phyloP scores from a whole-genome alignment of 2,888 invertebrate species.

The Eilema sororculum region DNA sequence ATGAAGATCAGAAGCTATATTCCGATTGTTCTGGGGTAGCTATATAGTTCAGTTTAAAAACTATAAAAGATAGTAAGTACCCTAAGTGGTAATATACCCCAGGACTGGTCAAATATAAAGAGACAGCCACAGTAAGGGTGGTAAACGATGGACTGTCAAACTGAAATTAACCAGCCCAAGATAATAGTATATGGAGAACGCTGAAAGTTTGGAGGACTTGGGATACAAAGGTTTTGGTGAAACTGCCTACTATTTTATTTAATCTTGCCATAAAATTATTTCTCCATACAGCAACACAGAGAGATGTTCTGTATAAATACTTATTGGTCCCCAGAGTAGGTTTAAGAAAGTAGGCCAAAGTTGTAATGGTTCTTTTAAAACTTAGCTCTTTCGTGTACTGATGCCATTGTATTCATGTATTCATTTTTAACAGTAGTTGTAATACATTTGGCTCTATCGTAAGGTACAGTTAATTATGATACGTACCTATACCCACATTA shows the following conservation, averaged over 20 bases:
- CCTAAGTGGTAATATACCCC: no score
- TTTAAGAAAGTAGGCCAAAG: constrained; percentile 5
- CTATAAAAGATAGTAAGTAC: not conserved
- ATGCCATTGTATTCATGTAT: no score
- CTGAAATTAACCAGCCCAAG: no score
- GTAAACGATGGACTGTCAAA: no score
- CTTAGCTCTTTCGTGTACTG: not conserved
- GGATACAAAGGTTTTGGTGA: no score
- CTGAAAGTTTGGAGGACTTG: no score
- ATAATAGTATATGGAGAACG: not conserved
- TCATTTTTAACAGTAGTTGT: no score
- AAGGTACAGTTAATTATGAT: no score
- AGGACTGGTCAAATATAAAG: no score
- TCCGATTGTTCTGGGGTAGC: not conserved
- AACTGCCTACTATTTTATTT: not conserved
- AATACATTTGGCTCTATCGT: no score
- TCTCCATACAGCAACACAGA: not conserved
- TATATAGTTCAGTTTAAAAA: not conserved
- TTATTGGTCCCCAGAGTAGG: not conserved
- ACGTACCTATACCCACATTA: no score
- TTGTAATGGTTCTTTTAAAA: not conserved
- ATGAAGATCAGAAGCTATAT: not conserved
- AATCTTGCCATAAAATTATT: not conserved
- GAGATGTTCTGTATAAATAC: constrained; percentile 1
- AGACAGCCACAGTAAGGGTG: no score